These are phyloP conservation scores for Sinelater perroti DNA, from an alignment of 2,888 invertebrate species.

Conservation along the genomic window DNA sequence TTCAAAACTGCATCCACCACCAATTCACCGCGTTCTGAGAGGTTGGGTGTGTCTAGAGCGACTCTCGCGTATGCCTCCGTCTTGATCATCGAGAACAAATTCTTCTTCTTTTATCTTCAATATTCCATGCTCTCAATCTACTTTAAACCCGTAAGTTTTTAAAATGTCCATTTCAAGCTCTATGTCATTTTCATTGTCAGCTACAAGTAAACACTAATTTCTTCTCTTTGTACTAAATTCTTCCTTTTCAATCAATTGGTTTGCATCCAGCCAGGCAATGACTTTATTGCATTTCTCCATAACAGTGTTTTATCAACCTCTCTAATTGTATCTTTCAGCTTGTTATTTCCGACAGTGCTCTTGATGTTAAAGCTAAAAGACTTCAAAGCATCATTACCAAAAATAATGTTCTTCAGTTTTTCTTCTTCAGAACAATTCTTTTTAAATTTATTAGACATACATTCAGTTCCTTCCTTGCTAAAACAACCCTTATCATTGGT, in stretches of 20 bases:
- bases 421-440: slow-evolving; percentile 87
- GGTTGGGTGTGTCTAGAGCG: too few relatives aligned
- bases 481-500: slow-evolving; percentile 93
- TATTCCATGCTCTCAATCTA: too few relatives aligned
- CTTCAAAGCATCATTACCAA: slow-evolving; percentile 87
- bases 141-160: too few relatives aligned
- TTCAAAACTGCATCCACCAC: too few relatives aligned
- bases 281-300: slow-evolving; percentile 89
- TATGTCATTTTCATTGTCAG: too few relatives aligned
- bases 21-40: too few relatives aligned
- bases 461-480: slow-evolving; percentile 92
- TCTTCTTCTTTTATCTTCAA: too few relatives aligned
- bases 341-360: slow-evolving; percentile 93
- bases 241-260: slow-evolving; percentile 91
- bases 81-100: too few relatives aligned
- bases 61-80: too few relatives aligned
- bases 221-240: slow-evolving; percentile 95
- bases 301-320: slow-evolving; percentile 84
- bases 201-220: slow-evolving; percentile 92
- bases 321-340: slow-evolving; percentile 89
- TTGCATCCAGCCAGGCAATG: slow-evolving; percentile 84
- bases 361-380: slow-evolving; percentile 96
- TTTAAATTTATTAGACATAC: slow-evolving; percentile 93
- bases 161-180: too few relatives aligned
- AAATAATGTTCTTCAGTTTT: slow-evolving; percentile 83